These are phyloP conservation scores for Pomacea canaliculata DNA, from an alignment of 2,888 invertebrate species.

Conservation along the genomic window DNA sequence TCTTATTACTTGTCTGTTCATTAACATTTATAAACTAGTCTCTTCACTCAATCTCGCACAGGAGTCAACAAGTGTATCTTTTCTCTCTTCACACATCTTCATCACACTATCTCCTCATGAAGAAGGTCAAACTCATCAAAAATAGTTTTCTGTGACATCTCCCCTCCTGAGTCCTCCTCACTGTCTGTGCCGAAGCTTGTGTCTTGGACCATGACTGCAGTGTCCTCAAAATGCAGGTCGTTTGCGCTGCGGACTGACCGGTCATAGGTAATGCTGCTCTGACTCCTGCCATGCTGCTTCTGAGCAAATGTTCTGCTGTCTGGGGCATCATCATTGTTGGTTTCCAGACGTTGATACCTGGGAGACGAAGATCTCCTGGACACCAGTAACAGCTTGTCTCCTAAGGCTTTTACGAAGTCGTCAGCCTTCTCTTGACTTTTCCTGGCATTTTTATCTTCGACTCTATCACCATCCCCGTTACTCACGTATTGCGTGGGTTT, in stretches of 20 bases:
- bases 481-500: too few relatives aligned
- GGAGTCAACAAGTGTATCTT: too few relatives aligned
- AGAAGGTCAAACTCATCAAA: slow-evolving; percentile 16
- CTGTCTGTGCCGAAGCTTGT: neutral
- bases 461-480: neutral
- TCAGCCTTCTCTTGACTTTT: neutral
- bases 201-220: neutral
- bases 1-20: too few relatives aligned
- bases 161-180: neutral
- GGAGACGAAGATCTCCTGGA: slow-evolving; percentile 14
- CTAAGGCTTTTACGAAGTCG: slow-evolving; percentile 19
- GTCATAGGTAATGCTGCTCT: neutral
- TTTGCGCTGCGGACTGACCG: neutral
- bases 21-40: too few relatives aligned
- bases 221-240: neutral
- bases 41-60: too few relatives aligned
- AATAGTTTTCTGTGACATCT: neutral
- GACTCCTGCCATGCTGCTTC: neutral
- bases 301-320: neutral
- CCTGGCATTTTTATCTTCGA: neutral
- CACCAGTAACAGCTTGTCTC: slow-evolving; percentile 10
- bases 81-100: too few relatives aligned
- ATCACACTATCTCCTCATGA: slow-evolving; percentile 18
- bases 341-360: slow-evolving; percentile 15
- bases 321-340: neutral